Percentiles rank a stretch among this genome's conserved stretches.
phyloP scores from a whole-genome alignment of 1,140 invertebrate genomes.

The Solen grandis region DNA sequence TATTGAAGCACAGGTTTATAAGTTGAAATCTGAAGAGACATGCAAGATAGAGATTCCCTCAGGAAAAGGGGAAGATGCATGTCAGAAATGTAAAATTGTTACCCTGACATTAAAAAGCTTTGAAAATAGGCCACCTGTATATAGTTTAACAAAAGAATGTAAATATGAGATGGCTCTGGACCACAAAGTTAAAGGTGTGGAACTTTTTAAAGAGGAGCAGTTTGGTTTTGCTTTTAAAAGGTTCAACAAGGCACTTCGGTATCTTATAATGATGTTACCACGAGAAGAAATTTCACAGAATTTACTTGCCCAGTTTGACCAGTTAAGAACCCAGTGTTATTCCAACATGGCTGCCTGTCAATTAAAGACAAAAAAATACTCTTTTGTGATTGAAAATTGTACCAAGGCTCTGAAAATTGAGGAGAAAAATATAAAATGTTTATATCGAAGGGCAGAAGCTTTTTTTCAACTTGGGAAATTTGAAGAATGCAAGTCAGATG shows the following conservation, averaged over 20 bases:
- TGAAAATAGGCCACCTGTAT: slow-evolving; percentile 49
- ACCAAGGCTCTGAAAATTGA: slow-evolving; percentile 84
- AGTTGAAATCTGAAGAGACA: slow-evolving; percentile 44
- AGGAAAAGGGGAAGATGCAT: slow-evolving; percentile 6
- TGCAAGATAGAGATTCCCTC: slow-evolving; percentile 10
- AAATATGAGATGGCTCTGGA: slow-evolving; percentile 62
- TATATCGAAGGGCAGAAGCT: slow-evolving; percentile 73
- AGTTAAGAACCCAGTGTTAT: slow-evolving; percentile 65
- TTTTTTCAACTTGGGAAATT: slow-evolving; percentile 62
- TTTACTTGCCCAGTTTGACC: slow-evolving; percentile 29
- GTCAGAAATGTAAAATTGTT: no score
- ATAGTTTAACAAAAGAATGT: slow-evolving; percentile 58
- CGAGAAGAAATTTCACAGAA: slow-evolving; percentile 32
- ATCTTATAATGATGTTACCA: slow-evolving; percentile 60
- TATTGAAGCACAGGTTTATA: not conserved
- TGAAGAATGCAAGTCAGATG: slow-evolving; percentile 66
- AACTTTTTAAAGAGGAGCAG: slow-evolving; percentile 62
- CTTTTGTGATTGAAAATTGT: slow-evolving; percentile 84
- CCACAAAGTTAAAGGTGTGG: slow-evolving; percentile 69
- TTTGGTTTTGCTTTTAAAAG: slow-evolving; percentile 64
- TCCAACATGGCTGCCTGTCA: slow-evolving; percentile 79
- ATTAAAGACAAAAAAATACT: slow-evolving; percentile 84
- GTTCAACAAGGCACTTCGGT: slow-evolving; percentile 66
- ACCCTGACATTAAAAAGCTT: slow-evolving; percentile 56
- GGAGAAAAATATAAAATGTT: slow-evolving; percentile 84